Conservation (phyloP, 2,888 invertebrate species). For the Liposcelis brunnea region DNA sequence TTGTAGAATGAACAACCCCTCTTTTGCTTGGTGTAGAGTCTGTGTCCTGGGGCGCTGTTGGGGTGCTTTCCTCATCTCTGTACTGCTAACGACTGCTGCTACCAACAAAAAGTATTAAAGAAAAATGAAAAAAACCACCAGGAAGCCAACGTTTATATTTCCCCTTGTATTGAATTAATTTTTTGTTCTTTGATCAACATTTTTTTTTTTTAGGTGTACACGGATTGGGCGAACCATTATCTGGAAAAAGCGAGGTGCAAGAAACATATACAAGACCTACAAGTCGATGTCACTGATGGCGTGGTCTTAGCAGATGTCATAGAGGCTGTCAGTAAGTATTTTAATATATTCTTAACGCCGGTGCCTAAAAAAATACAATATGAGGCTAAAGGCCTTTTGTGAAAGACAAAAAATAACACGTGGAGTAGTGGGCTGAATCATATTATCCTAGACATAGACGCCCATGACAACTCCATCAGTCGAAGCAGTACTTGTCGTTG, state of each 20-base stretch:
- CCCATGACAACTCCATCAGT: too few species aligned
- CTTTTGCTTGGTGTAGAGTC: too few species aligned
- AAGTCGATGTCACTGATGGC: conserved; percentile 83
- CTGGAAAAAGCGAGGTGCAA: conserved; percentile 80
- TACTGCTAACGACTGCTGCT: too few species aligned
- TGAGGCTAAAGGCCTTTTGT: neutral
- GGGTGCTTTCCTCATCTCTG: too few species aligned
- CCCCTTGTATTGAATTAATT: neutral
- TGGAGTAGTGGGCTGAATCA: neutral
- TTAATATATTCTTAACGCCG: too few species aligned
- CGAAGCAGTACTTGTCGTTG: too few species aligned
- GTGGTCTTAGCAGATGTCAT: conserved; percentile 83
- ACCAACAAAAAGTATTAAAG: too few species aligned
- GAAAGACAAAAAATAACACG: neutral
- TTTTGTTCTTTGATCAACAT: conserved; percentile 1
- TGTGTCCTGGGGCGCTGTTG: too few species aligned
- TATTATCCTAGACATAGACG: neutral
- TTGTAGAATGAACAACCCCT: too few species aligned
- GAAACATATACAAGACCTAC: conserved; percentile 68
- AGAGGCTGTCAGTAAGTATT: conserved; percentile 77
- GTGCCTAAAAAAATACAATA: neutral
- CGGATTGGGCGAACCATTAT: conserved; percentile 97
- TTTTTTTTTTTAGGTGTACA: conserved; percentile 64
- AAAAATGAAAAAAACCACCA: too few species aligned
- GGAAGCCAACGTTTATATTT: neutral